Base-by-base conservation (phyloP, 2,113 vertebrate species). In the Corydoras sp. region DNA sequence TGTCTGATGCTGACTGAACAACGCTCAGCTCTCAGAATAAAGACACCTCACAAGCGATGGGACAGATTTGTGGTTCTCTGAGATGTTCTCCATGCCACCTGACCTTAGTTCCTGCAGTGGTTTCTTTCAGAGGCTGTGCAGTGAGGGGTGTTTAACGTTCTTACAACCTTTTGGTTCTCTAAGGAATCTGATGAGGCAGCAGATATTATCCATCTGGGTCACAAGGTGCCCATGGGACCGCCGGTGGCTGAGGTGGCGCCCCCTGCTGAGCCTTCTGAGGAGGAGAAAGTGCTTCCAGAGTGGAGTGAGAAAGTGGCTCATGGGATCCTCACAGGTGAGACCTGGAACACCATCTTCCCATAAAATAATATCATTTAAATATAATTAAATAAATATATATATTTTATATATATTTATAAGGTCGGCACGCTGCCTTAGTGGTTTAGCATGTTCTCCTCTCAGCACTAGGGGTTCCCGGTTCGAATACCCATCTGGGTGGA, bases 301-400 rank as follows among this genome's bases (percentile, higher is more conserved):
- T 99, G 97, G 97, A 99, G 97, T 77, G 94, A 96, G 85, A 98
- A 95, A 79, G 90, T 99, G 76, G 92, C 97, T 29, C 93, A 86
- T 30, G 95, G 95, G 75, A 99, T 99, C 75, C 86, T 99, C 73
- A 90, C 96, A 87, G 97, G 97, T 97, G 58, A 86, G 85, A 48
- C 13, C 11, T 43, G 29, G 51, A 2, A 9, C 12, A 53, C 5
- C 7, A 1, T 43, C 4, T 4, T 43, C 35, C 35, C 7, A 43
- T 43, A 43, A 8, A 24, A 24, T 24, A 24, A 24, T 24, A 24
- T 1, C 2, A 24, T 24, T 24, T 24, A 24, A 24, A 24, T 24
- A 24, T 24, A 24, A 24, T 24, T 24, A 24, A 24, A 24, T 24
- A 24, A 24, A 24, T 24, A 24, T 24, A 24, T 24, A 24, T 24